These are phyloP conservation scores for Phrynocephalus vlangalii DNA, from an alignment of 2,797 vertebrate species.

Conservation along the genomic window DNA sequence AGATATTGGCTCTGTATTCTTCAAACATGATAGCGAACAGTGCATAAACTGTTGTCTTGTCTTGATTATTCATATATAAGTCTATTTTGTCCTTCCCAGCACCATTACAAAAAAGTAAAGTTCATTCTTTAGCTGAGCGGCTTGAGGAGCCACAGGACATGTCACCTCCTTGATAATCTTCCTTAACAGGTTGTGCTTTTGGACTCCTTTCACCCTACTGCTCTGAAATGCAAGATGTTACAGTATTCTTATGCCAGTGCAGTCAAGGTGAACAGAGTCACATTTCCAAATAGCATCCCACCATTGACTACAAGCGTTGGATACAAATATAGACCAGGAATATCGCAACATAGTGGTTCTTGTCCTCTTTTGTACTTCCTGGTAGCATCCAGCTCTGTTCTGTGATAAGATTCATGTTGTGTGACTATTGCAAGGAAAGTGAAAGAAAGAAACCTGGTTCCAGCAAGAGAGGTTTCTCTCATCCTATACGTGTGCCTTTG, in stretches of 20 bases:
- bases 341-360: background rate
- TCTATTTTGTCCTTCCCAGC: background rate
- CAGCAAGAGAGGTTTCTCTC: background rate
- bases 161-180: conserved; percentile 29
- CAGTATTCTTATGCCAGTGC: conserved; percentile 23
- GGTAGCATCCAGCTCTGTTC: background rate
- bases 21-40: background rate
- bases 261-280: conserved; percentile 29
- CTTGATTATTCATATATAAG: background rate
- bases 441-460: background rate
- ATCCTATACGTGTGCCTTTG: background rate
- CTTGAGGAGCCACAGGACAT: conserved; percentile 35
- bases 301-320: background rate
- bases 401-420: background rate
- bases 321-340: background rate
- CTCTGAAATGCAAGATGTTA: conserved; percentile 34
- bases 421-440: background rate
- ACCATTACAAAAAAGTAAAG: conserved; percentile 23
- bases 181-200: conserved; percentile 33
- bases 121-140: conserved; percentile 30
- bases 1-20: background rate
- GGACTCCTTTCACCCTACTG: conserved; percentile 10
- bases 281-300: background rate
- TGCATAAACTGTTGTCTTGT: background rate
- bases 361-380: background rate